Conservation (phyloP, 2,888 invertebrate species). For the Nezara viridula region DNA sequence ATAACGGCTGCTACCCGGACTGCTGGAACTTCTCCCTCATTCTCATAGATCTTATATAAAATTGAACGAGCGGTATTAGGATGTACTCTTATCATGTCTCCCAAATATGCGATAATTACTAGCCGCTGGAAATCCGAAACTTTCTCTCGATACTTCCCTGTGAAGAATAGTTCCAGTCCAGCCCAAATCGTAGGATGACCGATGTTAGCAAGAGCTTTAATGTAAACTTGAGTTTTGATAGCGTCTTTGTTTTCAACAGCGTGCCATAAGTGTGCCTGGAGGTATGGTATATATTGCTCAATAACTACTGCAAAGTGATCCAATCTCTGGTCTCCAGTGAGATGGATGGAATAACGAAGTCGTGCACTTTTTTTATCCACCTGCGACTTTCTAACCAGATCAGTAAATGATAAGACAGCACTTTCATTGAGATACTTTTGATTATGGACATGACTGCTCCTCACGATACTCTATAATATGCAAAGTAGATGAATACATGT, state of each 20-base stretch:
- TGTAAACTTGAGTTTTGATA: constrained; percentile 74
- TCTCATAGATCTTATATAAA: constrained; percentile 77
- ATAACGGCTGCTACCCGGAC: constrained; percentile 77
- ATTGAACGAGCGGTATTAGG: constrained; percentile 74
- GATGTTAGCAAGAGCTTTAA: constrained; percentile 77
- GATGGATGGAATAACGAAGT: constrained; percentile 77
- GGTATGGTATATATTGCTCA: constrained; percentile 73
- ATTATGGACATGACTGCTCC: constrained; percentile 72
- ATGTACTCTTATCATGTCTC: constrained; percentile 71
- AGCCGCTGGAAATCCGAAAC: constrained; percentile 73
- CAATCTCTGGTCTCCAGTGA: constrained; percentile 75
- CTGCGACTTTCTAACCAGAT: constrained; percentile 75
- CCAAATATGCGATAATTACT: constrained; percentile 75
- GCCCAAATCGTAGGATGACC: constrained; percentile 76
- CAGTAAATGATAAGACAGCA: constrained; percentile 74
- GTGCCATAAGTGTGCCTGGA: constrained; percentile 72
- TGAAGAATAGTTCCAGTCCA: constrained; percentile 78
- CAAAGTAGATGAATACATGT: constrained; percentile 63
- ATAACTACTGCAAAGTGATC: constrained; percentile 73
- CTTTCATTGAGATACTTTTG: constrained; percentile 73
- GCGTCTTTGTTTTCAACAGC: constrained; percentile 73
- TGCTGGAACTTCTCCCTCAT: constrained; percentile 77
- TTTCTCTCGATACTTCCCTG: constrained; percentile 72
- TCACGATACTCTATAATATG: constrained; percentile 72
- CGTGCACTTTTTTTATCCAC: constrained; percentile 75